These are phyloP conservation scores for Lithophane ornitopus DNA, from an alignment of 2,888 invertebrate genomes.

Conservation along the genomic window DNA sequence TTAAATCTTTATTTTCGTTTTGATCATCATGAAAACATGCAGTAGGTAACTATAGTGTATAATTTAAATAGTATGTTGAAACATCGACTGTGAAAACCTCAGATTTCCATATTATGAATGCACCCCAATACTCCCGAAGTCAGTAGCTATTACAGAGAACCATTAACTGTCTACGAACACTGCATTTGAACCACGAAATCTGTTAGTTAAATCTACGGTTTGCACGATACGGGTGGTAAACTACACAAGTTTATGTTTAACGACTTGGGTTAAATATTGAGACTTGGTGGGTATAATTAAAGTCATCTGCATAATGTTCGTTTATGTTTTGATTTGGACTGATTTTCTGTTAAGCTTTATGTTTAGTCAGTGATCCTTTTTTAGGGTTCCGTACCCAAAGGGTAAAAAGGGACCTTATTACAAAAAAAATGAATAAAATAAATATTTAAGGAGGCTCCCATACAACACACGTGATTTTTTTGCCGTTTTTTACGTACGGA, in stretches of 20 bases:
- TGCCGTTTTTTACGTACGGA: no score
- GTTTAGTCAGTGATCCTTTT: neutral
- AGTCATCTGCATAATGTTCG: neutral
- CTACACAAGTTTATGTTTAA: slow-evolving; percentile 31
- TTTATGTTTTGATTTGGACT: neutral
- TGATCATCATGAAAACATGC: neutral
- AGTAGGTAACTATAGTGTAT: no score
- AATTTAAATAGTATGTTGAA: neutral
- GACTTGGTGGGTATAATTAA: neutral
- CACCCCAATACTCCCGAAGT: slow-evolving; percentile 13
- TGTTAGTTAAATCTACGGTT: slow-evolving; percentile 55
- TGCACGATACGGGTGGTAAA: slow-evolving; percentile 40
- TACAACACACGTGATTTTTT: no score
- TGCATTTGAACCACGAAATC: slow-evolving; percentile 49
- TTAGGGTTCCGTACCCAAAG: no score
- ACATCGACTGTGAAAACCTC: neutral
- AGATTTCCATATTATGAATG: neutral
- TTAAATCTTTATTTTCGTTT: no score
- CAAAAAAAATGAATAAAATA: no score
- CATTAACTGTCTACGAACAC: slow-evolving; percentile 45
- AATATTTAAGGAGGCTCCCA: no score
- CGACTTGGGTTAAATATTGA: slow-evolving; percentile 12
- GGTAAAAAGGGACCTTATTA: no score
- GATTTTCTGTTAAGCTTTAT: neutral
- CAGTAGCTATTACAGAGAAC: slow-evolving; percentile 38